Evolutionary conservation across 2,113 vertebrate genomes (phyloP).

Genomic region (Vidua chalybeata): DNA sequence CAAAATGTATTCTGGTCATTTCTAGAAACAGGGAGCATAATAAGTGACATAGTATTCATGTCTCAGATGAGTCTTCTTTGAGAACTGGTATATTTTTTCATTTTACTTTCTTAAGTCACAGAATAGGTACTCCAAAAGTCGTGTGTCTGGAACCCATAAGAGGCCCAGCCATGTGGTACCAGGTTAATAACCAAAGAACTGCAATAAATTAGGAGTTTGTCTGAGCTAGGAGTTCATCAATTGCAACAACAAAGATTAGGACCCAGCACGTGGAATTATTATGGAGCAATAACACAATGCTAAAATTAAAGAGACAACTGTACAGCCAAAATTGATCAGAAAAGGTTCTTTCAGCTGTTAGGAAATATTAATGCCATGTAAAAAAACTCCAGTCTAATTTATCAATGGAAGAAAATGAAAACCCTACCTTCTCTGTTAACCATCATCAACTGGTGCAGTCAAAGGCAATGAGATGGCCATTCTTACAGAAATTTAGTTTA

Average conservation of each 20-base stretch:
- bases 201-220: not conserved
- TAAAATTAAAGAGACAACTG: not conserved
- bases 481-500: not conserved
- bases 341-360: not conserved
- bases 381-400: not conserved
- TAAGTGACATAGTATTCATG: not conserved
- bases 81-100: not conserved
- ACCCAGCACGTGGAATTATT: not conserved
- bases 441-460: not conserved
- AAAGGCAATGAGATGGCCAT: not conserved
- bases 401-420: not conserved
- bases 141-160: not conserved
- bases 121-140: not conserved
- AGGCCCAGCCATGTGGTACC: not conserved
- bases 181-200: not conserved
- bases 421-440: not conserved
- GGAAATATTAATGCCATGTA: not conserved
- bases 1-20: not conserved
- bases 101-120: not conserved
- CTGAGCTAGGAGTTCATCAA: not conserved
- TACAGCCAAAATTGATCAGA: not conserved
- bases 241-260: not conserved
- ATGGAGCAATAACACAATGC: not conserved
- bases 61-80: not conserved
- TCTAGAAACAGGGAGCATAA: not conserved